These are phyloP conservation scores for Amphiprion percula DNA, from an alignment of 2,113 vertebrate species.

Conservation along the genomic window DNA sequence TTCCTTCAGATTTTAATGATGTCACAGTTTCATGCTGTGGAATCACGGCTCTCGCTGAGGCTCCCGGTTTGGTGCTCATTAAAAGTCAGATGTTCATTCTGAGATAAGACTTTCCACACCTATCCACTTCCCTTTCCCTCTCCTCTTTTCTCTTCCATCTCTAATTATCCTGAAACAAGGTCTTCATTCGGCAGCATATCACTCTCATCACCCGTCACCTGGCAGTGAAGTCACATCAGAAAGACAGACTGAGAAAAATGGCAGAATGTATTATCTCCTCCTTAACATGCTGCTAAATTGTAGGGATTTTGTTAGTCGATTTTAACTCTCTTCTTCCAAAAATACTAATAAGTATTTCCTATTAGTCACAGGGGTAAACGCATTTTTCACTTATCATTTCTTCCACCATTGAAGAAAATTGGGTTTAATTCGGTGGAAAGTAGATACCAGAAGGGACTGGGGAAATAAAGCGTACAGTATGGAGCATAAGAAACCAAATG, in stretches of 20 bases:
- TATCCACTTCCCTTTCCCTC: constrained; percentile 20
- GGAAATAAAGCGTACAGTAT: constrained; percentile 6
- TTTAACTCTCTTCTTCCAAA: background rate
- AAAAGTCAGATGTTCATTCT: constrained; percentile 27
- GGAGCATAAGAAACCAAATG: constrained; percentile 4
- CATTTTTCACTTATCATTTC: constrained; percentile 17
- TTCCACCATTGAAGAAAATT: background rate
- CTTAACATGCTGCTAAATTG: no score
- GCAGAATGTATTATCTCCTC: background rate
- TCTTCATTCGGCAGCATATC: constrained; percentile 42
- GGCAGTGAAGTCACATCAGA: constrained; percentile 32
- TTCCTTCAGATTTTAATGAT: background rate
- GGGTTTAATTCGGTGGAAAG: constrained; percentile 5
- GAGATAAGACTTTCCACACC: constrained; percentile 41
- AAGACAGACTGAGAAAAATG: constrained; percentile 1
- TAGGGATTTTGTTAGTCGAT: background rate
- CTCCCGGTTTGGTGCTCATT: constrained; percentile 24
- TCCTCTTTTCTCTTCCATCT: constrained; percentile 21
- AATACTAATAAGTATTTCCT: background rate
- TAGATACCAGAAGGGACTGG: constrained; percentile 27
- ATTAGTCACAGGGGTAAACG: background rate
- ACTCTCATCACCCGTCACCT: constrained; percentile 34
- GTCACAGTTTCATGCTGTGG: constrained; percentile 1
- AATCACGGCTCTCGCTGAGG: background rate
- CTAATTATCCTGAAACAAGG: constrained; percentile 49